These are phyloP conservation scores for Neodontobutis hainanensis DNA, from an alignment of 2,113 vertebrate genomes.

Conservation along the genomic window DNA sequence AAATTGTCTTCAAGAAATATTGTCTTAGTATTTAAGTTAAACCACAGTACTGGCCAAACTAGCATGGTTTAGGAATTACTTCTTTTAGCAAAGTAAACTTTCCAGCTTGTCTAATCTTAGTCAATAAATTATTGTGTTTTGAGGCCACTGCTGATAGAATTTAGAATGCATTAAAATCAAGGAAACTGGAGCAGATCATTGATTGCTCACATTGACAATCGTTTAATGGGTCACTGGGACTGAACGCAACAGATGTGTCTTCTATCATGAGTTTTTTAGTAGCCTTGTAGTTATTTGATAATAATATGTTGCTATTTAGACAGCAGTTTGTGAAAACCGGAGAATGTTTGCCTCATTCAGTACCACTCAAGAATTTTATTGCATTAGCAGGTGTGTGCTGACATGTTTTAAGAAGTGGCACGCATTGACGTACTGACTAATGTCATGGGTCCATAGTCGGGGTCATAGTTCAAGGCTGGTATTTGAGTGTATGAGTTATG, in stretches of 20 bases:
- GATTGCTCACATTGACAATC: slow-evolving; percentile 30
- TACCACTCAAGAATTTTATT: not conserved
- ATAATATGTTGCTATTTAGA: too few relatives aligned
- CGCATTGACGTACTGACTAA: slow-evolving; percentile 29
- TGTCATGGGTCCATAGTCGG: slow-evolving; percentile 17
- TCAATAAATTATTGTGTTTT: too few relatives aligned
- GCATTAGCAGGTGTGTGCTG: not conserved
- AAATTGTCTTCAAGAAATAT: too few relatives aligned
- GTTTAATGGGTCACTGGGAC: slow-evolving; percentile 20
- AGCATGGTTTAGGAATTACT: too few relatives aligned
- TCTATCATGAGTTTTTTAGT: not conserved
- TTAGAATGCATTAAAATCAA: slow-evolving; percentile 25
- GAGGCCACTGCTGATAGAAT: not conserved
- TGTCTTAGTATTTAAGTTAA: too few relatives aligned
- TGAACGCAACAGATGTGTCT: not conserved
- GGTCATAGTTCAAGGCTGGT: slow-evolving; percentile 33
- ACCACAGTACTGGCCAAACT: too few relatives aligned
- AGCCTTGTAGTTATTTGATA: too few relatives aligned
- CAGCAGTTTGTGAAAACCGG: too few relatives aligned
- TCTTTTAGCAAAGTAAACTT: too few relatives aligned
- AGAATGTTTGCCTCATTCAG: not conserved
- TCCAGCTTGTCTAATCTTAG: too few relatives aligned
- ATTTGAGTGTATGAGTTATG: slow-evolving; percentile 11
- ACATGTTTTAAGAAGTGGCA: slow-evolving; percentile 42
- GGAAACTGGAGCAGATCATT: slow-evolving; percentile 41